A percentile compares a stretch with the other conserved stretches of the same genome.
Conservation (phyloP, 2,797 vertebrate genomes). For the Mus caroli region DNA sequence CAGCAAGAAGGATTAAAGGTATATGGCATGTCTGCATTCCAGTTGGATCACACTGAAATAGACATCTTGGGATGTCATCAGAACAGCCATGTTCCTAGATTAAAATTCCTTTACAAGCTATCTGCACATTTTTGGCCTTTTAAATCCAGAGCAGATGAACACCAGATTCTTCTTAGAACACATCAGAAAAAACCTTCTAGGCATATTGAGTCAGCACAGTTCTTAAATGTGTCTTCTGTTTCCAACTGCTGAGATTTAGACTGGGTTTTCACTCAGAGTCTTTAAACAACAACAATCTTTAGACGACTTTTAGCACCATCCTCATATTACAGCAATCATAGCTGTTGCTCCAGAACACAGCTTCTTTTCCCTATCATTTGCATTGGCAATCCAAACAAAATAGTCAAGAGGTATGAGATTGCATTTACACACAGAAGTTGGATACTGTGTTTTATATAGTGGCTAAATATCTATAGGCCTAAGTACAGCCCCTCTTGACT, state of each 20-base stretch:
- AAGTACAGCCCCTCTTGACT: no score
- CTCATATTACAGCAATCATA: fast-evolving
- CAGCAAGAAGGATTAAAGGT: no score
- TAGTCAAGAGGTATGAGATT: not conserved
- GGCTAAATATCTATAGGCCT: not conserved
- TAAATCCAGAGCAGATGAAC: not conserved
- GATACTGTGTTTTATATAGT: not conserved
- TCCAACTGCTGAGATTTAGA: not conserved
- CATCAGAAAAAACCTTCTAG: not conserved
- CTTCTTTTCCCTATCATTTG: not conserved
- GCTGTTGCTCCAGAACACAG: not conserved
- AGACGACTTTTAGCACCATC: not conserved
- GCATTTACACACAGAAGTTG: not conserved
- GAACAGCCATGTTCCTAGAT: no score
- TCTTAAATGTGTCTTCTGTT: not conserved
- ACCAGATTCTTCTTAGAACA: not conserved
- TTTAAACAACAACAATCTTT: not conserved
- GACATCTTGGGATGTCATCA: no score
- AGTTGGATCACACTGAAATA: no score
- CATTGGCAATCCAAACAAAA: not conserved
- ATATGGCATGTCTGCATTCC: no score
- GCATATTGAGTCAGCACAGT: not conserved
- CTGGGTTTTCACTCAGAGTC: not conserved
- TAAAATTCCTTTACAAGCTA: no score
- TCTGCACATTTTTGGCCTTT: not conserved